A percentile compares a stretch with the other conserved stretches of the same genome.
phyloP scores from a whole-genome alignment of 2,797 vertebrate species.

The Poliocrania exsul region DNA sequence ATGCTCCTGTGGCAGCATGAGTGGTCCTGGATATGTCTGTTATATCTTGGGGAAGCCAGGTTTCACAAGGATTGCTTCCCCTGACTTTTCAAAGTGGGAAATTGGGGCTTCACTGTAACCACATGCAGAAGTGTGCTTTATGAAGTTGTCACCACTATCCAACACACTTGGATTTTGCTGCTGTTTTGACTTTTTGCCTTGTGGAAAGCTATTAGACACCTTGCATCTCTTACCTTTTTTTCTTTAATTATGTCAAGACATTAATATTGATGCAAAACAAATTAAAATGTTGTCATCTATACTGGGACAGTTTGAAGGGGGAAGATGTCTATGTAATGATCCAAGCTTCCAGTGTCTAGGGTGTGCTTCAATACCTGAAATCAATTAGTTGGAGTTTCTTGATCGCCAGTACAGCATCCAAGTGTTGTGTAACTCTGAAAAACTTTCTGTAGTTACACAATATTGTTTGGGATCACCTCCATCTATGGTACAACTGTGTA shows the following conservation, averaged over 20 bases:
- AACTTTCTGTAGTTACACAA: neutral
- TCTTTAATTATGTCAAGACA: neutral
- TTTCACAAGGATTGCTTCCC: neutral
- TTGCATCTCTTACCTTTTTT: neutral
- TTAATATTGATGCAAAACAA: neutral
- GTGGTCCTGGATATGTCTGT: fast-evolving
- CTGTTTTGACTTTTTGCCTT: neutral
- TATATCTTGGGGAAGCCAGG: neutral
- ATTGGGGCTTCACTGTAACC: neutral
- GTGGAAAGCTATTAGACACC: neutral
- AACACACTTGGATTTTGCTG: neutral
- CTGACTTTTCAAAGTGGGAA: neutral
- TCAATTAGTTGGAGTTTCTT: neutral
- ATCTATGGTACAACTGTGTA: neutral
- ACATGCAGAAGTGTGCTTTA: neutral
- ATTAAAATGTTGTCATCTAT: neutral
- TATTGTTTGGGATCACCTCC: neutral
- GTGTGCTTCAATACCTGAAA: neutral
- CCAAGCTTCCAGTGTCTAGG: neutral
- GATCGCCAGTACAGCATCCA: neutral
- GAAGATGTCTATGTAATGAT: neutral
- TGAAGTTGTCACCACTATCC: neutral
- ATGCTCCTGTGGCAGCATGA: neutral
- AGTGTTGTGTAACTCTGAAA: neutral
- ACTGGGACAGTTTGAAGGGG: fast-evolving